These are phyloP conservation scores for Semaprochilodus insignis DNA, from an alignment of 2,797 vertebrate genomes.

Conservation along the genomic window DNA sequence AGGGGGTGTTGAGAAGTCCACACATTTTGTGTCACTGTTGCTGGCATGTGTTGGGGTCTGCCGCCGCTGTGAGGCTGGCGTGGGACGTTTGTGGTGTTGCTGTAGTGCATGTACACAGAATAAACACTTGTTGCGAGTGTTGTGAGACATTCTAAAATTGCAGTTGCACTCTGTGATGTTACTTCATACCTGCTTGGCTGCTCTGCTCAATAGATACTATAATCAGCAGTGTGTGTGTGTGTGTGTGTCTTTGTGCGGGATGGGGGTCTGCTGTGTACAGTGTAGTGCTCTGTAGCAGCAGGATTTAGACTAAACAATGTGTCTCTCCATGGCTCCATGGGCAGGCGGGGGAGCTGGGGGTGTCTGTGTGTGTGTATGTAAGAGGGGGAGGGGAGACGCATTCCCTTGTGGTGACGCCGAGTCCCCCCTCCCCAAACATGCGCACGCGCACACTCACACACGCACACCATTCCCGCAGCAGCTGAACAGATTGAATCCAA, in stretches of 20 bases:
- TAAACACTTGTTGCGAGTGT: conserved; percentile 13
- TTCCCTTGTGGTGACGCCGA: conserved; percentile 60
- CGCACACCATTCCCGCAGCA: conserved; percentile 35
- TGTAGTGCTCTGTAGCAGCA: conserved; percentile 54
- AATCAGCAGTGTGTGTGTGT: conserved; percentile 23
- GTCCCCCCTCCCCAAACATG: conserved; percentile 25
- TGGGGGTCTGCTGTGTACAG: conserved; percentile 53
- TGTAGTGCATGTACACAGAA: neutral
- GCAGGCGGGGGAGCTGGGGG: conserved; percentile 14
- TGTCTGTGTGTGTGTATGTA: conserved; percentile 12
- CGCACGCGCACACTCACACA: conserved; percentile 14
- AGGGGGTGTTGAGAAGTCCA: neutral
- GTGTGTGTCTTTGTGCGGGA: conserved; percentile 22
- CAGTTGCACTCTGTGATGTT: conserved; percentile 5
- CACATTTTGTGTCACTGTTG: conserved; percentile 13
- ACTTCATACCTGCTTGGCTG: conserved; percentile 24
- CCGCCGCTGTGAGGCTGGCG: neutral
- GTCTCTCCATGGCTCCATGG: conserved; percentile 60
- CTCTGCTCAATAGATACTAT: conserved; percentile 19
- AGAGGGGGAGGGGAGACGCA: conserved; percentile 53
- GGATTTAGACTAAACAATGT: conserved; percentile 69
- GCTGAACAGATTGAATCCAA: conserved; percentile 50
- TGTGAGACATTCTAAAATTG: conserved; percentile 7
- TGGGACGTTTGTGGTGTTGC: neutral
- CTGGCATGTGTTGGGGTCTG: neutral